A percentile compares a stretch with the other conserved stretches of the same genome.
Evolutionary conservation across 2,113 vertebrate genomes (phyloP).

Genomic region (Ceyx cyanopectus): DNA sequence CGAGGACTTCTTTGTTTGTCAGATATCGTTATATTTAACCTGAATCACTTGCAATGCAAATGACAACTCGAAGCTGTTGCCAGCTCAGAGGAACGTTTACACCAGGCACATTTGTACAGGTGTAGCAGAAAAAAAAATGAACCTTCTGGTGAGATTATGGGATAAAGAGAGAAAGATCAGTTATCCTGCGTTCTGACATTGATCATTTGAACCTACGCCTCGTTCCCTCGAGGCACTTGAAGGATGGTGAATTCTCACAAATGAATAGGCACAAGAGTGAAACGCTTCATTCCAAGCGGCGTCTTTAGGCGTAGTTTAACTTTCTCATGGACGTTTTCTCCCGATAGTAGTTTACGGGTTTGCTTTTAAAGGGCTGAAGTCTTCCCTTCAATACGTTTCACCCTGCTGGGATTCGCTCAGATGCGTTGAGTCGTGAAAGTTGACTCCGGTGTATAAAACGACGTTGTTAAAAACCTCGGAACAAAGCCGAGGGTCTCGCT

Average conservation of each 20-base stretch:
- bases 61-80: neutral
- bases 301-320: neutral
- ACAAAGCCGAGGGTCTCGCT: neutral
- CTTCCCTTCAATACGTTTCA: neutral
- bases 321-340: neutral
- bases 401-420: neutral
- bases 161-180: neutral
- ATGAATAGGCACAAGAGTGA: neutral
- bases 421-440: neutral
- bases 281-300: neutral
- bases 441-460: neutral
- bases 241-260: neutral
- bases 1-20: neutral
- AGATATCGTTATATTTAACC: neutral
- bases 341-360: neutral
- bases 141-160: neutral
- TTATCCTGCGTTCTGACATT: neutral
- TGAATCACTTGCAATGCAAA: rapidly evolving
- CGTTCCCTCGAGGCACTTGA: neutral
- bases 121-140: neutral
- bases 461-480: neutral
- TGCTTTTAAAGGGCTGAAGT: neutral
- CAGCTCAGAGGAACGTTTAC: neutral
- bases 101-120: neutral
- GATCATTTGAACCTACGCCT: neutral